Percentiles rank a stretch among this genome's conserved stretches.
Conservation (phyloP, 2,888 invertebrate genomes). For the Lobophora halterata region DNA sequence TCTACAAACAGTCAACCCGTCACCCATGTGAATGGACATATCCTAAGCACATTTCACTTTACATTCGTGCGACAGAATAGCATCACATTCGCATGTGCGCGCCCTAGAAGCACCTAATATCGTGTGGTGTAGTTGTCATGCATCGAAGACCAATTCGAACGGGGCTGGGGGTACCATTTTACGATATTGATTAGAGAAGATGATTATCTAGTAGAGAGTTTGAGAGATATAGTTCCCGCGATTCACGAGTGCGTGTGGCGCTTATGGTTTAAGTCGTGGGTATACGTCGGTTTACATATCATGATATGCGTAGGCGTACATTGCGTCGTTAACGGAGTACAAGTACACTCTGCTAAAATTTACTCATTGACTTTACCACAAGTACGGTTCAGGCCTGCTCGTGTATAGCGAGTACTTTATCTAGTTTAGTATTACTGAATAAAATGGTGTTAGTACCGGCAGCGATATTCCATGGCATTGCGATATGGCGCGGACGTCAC, state of each 20-base stretch:
- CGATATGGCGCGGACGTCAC: conserved; percentile 73
- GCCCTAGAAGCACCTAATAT: conserved; percentile 49
- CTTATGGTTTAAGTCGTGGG: too few species aligned
- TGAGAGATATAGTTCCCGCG: too few species aligned
- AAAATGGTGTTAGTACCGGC: conserved; percentile 82
- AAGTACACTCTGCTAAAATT: too few species aligned
- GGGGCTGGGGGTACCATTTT: conserved; percentile 27
- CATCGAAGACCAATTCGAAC: conserved; percentile 46
- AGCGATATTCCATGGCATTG: conserved; percentile 79
- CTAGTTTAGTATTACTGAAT: conserved; percentile 70
- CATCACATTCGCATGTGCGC: conserved; percentile 34
- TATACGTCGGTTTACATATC: too few species aligned
- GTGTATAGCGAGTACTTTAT: conserved; percentile 50
- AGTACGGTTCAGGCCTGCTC: too few species aligned
- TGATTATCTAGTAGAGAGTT: conserved; percentile 42
- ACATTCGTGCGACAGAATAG: conserved; percentile 29
- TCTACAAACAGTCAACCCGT: conserved; percentile 15
- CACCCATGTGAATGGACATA: conserved; percentile 23
- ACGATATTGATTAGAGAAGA: conserved; percentile 28
- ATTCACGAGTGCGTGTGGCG: too few species aligned
- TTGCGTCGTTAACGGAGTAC: too few species aligned
- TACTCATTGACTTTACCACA: too few species aligned
- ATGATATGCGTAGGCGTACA: too few species aligned
- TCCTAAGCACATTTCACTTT: conserved; percentile 32
- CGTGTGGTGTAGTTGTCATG: conserved; percentile 46